Percentiles rank a stretch among this genome's conserved stretches.
These are phyloP conservation scores for Lathamus discolor DNA, from an alignment of 2,113 vertebrate genomes.

Conservation along the genomic window DNA sequence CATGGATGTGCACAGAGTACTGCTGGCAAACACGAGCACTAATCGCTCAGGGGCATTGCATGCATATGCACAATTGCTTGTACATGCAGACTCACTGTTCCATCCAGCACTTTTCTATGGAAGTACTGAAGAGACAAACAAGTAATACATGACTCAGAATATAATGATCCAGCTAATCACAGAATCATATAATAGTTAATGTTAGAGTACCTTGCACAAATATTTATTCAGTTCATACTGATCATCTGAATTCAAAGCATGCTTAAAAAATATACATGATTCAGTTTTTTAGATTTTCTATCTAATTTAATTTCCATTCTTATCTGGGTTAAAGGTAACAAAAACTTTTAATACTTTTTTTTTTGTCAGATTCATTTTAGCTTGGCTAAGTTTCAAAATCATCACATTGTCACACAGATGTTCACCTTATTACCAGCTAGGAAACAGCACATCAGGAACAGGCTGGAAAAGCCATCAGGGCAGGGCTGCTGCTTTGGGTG, in stretches of 20 bases:
- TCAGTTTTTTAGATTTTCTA: not conserved
- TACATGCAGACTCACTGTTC: not conserved
- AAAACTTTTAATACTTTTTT: not conserved
- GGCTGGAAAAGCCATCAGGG: constrained; percentile 21
- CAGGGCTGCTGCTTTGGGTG: constrained; percentile 3
- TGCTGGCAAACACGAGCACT: not conserved
- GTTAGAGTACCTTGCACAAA: not conserved
- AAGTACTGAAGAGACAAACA: not conserved
- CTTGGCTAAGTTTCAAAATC: not conserved
- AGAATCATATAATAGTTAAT: not conserved
- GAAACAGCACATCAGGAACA: not conserved
- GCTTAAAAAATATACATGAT: not conserved
- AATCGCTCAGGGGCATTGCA: not conserved
- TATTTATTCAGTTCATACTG: not conserved
- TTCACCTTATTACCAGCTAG: constrained; percentile 6
- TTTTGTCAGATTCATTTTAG: not conserved
- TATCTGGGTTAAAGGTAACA: not conserved
- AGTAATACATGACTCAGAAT: not conserved
- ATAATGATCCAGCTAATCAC: not conserved
- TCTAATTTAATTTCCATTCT: not conserved
- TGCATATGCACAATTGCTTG: not conserved
- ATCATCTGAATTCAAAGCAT: not conserved
- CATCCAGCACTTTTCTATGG: not conserved
- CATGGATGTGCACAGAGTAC: not conserved
- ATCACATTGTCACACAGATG: not conserved